A percentile compares a stretch with the other conserved stretches of the same genome.
These are phyloP conservation scores for Pachyramphus minor DNA, from an alignment of 2,113 vertebrate genomes.

Conservation along the genomic window DNA sequence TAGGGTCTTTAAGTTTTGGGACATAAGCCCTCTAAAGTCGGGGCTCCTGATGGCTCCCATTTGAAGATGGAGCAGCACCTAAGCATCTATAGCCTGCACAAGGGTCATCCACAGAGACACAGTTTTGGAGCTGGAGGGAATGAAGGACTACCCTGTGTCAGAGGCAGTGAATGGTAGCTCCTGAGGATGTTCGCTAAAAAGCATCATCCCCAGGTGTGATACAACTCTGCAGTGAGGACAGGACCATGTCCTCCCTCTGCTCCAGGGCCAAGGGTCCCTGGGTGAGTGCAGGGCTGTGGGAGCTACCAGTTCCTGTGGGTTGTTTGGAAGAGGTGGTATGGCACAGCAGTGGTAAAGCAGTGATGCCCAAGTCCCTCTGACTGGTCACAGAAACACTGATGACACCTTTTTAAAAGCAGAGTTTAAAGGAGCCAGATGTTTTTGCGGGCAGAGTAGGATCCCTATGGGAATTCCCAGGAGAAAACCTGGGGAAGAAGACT, in stretches of 20 bases:
- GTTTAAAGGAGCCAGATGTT: not conserved
- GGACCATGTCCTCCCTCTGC: not conserved
- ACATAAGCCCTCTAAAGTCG: not conserved
- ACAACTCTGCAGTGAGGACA: not conserved
- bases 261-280: not conserved
- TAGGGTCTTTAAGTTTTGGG: not conserved
- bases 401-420: not conserved
- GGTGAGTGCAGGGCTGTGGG: not conserved
- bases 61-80: not conserved
- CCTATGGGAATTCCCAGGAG: not conserved
- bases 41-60: not conserved
- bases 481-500: not conserved
- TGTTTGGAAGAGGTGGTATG: not conserved
- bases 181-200: not conserved
- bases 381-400: not conserved
- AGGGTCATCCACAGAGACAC: not conserved
- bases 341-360: not conserved
- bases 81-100: not conserved
- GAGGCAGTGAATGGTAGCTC: not conserved
- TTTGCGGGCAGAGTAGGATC: not conserved
- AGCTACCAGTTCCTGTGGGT: not conserved
- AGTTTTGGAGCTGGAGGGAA: not conserved
- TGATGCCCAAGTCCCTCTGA: not conserved
- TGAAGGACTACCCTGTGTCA: not conserved
- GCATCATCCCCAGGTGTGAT: not conserved